Evolutionary conservation across 2,113 vertebrate genomes (phyloP).

Genomic region (Prinia subflava): DNA sequence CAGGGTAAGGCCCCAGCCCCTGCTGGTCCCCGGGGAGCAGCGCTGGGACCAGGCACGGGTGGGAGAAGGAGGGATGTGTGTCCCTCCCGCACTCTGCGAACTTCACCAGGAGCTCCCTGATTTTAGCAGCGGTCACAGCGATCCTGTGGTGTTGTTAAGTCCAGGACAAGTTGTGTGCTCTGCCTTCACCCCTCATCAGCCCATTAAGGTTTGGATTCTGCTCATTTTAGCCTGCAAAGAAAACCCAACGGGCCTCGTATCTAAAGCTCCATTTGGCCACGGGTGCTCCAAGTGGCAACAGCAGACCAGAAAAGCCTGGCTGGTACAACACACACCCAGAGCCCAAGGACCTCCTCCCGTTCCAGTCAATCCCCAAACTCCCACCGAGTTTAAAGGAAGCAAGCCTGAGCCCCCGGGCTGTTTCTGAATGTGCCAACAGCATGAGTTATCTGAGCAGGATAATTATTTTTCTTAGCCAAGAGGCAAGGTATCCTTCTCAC

Average conservation of each 20-base stretch:
- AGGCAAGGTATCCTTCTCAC: constrained; percentile 54
- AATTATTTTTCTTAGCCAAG: constrained; percentile 68
- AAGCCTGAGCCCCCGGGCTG: constrained; percentile 13
- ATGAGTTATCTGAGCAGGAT: constrained; percentile 54
- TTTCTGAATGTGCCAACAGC: constrained; percentile 8
- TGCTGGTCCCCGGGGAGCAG: not conserved
- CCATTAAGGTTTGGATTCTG: not conserved
- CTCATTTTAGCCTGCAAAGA: not conserved
- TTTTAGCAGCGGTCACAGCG: not conserved
- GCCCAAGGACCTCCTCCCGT: not conserved
- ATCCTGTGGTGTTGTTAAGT: not conserved
- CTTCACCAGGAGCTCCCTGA: not conserved
- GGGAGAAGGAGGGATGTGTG: not conserved
- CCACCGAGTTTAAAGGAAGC: constrained; percentile 50
- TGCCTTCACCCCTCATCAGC: not conserved
- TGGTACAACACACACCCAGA: not conserved
- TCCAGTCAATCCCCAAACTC: not conserved
- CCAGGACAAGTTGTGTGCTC: not conserved
- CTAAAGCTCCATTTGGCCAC: not conserved
- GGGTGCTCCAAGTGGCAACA: not conserved
- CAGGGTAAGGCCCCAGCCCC: not conserved
- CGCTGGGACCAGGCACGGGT: not conserved
- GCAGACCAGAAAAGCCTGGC: not conserved
- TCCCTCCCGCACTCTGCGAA: not conserved
- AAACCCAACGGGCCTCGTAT: rapidly evolving